Conservation (phyloP, 2,888 invertebrate species). For the Dolomedes plantarius region DNA sequence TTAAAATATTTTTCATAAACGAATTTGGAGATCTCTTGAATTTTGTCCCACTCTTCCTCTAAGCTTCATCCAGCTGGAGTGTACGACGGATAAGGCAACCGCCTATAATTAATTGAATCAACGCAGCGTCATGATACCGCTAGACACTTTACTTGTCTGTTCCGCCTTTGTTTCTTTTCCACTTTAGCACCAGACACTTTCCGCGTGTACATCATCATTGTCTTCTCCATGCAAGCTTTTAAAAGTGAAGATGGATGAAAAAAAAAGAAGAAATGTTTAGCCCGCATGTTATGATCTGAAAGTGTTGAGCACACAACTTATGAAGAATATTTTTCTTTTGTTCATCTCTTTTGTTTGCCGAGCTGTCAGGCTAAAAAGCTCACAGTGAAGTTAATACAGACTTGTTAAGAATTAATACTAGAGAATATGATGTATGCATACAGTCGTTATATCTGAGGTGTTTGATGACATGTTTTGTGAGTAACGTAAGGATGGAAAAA, state of each 20-base stretch:
- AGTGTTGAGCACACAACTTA: neutral
- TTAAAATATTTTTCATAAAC: no score
- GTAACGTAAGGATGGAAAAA: no score
- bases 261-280: neutral
- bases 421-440: no score
- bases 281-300: neutral
- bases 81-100: no score
- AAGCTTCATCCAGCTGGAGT: no score
- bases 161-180: neutral
- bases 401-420: no score
- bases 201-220: constrained; percentile 4
- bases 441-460: no score
- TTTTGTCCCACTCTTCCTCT: neutral
- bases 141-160: neutral
- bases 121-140: neutral
- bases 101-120: neutral
- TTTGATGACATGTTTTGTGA: no score
- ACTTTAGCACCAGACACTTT: neutral
- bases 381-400: no score
- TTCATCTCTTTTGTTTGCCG: neutral
- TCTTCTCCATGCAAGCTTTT: neutral
- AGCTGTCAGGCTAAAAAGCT: no score
- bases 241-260: neutral
- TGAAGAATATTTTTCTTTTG: neutral
- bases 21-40: no score